phyloP scores from a whole-genome alignment of 1,140 invertebrate genomes.

The Neotoxoptera formosana region DNA sequence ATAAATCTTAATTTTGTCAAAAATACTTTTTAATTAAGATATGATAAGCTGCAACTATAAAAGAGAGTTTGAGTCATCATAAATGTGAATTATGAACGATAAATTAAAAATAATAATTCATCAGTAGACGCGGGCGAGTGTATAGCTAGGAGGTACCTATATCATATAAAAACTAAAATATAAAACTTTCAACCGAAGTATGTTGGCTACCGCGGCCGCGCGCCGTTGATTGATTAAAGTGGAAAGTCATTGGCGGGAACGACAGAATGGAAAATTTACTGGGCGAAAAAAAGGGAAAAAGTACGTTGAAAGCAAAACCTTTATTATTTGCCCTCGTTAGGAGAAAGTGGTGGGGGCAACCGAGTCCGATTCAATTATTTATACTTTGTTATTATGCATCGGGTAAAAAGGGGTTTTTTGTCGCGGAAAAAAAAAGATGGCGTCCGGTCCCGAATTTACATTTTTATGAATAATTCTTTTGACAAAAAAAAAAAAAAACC shows the following conservation, averaged over 20 bases:
- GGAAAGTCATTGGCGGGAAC: constrained; percentile 41
- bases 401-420: constrained; percentile 57
- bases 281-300: constrained; percentile 50
- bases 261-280: constrained; percentile 44
- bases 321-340: constrained; percentile 56
- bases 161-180: not conserved
- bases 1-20: constrained; percentile 30
- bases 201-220: not conserved
- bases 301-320: constrained; percentile 56
- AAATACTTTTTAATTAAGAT: not conserved
- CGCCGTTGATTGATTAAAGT: constrained; percentile 48
- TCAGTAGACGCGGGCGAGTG: not conserved
- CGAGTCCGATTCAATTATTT: constrained; percentile 58
- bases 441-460: constrained; percentile 56
- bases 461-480: constrained; percentile 57
- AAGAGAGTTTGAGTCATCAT: not conserved
- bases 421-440: constrained; percentile 56
- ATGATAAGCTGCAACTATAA: not conserved
- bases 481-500: constrained; percentile 17
- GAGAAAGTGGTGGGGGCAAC: constrained; percentile 53
- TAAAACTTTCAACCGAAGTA: constrained; percentile 24
- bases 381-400: constrained; percentile 56
- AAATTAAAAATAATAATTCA: not conserved
- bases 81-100: not conserved
- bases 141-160: not conserved